These are phyloP conservation scores for Orius laevigatus DNA, from an alignment of 1,140 invertebrate genomes.

Conservation along the genomic window DNA sequence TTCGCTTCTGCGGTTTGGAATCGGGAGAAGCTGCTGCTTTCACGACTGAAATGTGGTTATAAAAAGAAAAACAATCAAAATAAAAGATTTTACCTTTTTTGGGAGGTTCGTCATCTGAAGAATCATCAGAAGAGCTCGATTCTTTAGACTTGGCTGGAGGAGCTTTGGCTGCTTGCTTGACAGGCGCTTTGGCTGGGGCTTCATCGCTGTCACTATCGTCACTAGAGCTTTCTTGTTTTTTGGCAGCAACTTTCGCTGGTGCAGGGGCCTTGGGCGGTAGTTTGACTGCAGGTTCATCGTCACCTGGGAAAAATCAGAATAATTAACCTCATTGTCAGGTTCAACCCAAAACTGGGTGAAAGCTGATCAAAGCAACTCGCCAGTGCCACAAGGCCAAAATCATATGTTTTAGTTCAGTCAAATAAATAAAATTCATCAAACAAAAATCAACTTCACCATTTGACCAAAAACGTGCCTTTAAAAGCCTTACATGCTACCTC, in stretches of 20 bases:
- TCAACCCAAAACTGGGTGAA: too few relatives aligned
- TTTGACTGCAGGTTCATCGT: constrained; percentile 11
- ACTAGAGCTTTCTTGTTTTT: constrained; percentile 7
- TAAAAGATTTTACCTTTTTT: too few relatives aligned
- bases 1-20: background rate
- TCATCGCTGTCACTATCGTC: constrained; percentile 14
- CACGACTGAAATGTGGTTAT: too few relatives aligned
- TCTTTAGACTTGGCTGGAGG: background rate
- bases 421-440: background rate
- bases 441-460: background rate
- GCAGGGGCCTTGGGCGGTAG: constrained; percentile 4
- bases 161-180: background rate
- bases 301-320: constrained; percentile 3
- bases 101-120: background rate
- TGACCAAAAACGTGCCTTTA: background rate
- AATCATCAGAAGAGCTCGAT: background rate
- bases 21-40: too few relatives aligned
- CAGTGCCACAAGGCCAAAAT: too few relatives aligned
- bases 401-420: background rate
- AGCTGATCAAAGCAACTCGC: too few relatives aligned
- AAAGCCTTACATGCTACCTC: background rate
- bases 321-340: too few relatives aligned
- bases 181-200: constrained; percentile 3
- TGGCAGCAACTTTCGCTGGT: constrained; percentile 2
- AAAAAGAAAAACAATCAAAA: too few relatives aligned